These are phyloP conservation scores for Phrynocephalus vlangalii DNA, from an alignment of 2,797 vertebrate species.

Conservation along the genomic window DNA sequence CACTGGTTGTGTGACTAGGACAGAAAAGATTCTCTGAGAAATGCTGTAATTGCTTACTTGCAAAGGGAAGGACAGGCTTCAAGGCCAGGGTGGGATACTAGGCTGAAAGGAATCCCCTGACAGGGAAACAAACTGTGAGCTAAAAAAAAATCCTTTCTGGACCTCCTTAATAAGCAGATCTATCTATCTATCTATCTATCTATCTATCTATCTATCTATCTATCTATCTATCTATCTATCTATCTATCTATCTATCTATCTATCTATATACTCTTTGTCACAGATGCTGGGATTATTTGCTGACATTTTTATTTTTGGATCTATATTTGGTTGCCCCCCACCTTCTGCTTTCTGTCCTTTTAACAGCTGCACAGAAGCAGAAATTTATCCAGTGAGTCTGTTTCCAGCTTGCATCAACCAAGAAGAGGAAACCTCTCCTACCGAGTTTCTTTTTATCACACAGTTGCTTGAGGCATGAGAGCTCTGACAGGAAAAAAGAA, in stretches of 20 bases:
- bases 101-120: background rate
- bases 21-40: too few relatives aligned
- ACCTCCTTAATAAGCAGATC: background rate
- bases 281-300: background rate
- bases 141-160: background rate
- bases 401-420: background rate
- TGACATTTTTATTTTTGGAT: background rate
- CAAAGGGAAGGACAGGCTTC: too few relatives aligned
- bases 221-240: too few relatives aligned
- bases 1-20: too few relatives aligned
- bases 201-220: too few relatives aligned
- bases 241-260: too few relatives aligned
- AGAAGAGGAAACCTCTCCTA: background rate
- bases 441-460: background rate
- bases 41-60: too few relatives aligned
- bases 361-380: background rate
- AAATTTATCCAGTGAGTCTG: background rate
- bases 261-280: background rate
- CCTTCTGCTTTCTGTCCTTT: background rate
- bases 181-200: too few relatives aligned
- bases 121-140: background rate
- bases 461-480: background rate
- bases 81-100: too few relatives aligned
- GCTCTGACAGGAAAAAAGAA: background rate
- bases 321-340: background rate